Conservation (phyloP, 2,113 vertebrate species). For the Geothlypis trichas region DNA sequence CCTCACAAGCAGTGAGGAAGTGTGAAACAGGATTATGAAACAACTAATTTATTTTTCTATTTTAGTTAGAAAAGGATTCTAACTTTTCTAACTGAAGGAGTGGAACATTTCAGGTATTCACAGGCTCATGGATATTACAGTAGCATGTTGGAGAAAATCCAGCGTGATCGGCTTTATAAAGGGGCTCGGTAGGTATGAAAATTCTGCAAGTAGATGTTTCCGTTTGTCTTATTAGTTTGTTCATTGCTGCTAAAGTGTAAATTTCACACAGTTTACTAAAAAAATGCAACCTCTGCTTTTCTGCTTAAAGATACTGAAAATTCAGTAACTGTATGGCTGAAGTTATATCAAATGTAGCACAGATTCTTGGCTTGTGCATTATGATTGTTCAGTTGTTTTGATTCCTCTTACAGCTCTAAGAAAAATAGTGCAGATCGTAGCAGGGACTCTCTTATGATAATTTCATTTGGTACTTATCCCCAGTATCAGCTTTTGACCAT, state of each 20-base stretch:
- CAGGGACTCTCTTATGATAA: neutral
- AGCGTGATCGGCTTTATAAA: constrained; percentile 93
- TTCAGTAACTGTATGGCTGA: neutral
- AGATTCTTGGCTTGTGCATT: neutral
- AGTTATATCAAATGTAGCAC: neutral
- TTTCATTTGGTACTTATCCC: neutral
- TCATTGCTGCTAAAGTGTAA: neutral
- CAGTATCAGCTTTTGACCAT: neutral
- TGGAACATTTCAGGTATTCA: constrained; percentile 45
- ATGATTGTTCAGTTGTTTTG: neutral
- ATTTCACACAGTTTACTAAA: neutral
- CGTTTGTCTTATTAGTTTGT: neutral
- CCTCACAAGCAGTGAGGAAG: neutral
- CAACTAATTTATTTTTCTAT: neutral
- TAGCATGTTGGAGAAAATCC: constrained; percentile 92
- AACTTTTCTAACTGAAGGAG: constrained; percentile 44
- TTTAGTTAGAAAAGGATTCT: constrained; percentile 57
- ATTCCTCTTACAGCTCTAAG: neutral
- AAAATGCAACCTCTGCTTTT: neutral
- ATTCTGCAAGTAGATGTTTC: neutral
- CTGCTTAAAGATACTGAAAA: neutral
- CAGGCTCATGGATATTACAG: constrained; percentile 85
- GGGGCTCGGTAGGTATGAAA: constrained; percentile 89
- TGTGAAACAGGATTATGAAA: constrained; percentile 59
- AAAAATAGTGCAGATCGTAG: neutral